Conservation (phyloP, 2,113 vertebrate species). For the Lepidothrix coronata region DNA sequence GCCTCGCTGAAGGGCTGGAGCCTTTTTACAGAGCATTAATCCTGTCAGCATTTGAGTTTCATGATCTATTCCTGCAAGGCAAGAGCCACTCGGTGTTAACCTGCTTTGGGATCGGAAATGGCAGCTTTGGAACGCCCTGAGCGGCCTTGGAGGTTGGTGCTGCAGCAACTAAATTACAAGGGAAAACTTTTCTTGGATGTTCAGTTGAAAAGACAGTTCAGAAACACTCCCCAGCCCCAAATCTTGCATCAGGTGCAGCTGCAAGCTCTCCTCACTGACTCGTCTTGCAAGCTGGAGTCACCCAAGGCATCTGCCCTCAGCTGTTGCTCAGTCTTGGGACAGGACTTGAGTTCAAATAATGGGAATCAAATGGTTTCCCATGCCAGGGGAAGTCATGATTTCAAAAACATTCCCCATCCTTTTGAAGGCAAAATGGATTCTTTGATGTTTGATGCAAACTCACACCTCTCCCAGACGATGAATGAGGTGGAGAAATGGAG, state of each 20-base stretch:
- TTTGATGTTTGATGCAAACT: not conserved
- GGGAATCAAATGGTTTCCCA: not conserved
- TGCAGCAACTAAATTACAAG: not conserved
- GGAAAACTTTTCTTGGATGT: not conserved
- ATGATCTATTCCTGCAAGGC: not conserved
- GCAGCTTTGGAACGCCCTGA: not conserved
- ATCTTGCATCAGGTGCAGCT: not conserved
- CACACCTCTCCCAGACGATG: accelerated
- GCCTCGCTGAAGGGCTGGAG: not conserved
- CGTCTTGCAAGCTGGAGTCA: not conserved
- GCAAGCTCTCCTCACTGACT: not conserved
- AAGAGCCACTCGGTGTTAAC: not conserved
- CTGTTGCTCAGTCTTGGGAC: not conserved
- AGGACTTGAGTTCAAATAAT: not conserved
- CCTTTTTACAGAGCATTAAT: slow-evolving; percentile 4
- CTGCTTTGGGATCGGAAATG: not conserved
- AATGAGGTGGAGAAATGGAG: not conserved
- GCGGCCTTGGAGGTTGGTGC: not conserved
- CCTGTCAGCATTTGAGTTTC: not conserved
- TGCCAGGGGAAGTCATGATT: not conserved
- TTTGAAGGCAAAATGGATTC: not conserved
- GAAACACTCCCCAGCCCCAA: not conserved
- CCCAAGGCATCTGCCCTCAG: not conserved
- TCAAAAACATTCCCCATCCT: not conserved
- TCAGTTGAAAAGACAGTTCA: not conserved